Evolutionary conservation across 30 jellyfish, hydroid and myxozoan species (phyloP).

Genomic region (Chrysaora quinquecirrha): DNA sequence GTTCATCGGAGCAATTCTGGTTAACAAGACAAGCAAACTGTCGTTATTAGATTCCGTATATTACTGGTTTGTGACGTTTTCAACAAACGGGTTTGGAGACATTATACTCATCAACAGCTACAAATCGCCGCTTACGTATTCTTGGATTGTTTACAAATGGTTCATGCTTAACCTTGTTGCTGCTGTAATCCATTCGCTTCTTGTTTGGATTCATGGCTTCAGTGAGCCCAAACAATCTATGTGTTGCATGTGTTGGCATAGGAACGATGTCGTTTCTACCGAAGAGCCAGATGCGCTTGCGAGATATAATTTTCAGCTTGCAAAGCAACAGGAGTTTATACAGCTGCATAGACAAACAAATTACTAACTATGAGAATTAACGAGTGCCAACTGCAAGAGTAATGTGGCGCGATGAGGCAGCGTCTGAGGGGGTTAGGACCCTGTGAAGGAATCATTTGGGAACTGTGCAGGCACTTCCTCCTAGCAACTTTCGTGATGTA

Average conservation of each 20-base stretch:
- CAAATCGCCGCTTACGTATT: neutral
- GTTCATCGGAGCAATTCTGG: constrained; percentile 45
- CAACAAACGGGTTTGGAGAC: constrained; percentile 79
- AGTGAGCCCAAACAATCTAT: constrained; percentile 56
- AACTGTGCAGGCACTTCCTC: too few relatives aligned
- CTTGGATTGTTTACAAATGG: constrained; percentile 65
- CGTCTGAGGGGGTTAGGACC: too few relatives aligned
- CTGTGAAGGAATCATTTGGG: too few relatives aligned
- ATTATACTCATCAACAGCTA: constrained; percentile 9
- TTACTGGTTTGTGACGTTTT: constrained; percentile 66
- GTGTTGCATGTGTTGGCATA: constrained; percentile 74
- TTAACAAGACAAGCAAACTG: constrained; percentile 33
- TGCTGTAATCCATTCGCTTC: constrained; percentile 49
- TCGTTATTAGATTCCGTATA: constrained; percentile 62
- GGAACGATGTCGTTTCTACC: neutral
- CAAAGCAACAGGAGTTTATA: constrained; percentile 38
- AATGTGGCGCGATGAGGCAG: too few relatives aligned
- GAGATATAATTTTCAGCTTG: constrained; percentile 55
- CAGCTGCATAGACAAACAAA: constrained; percentile 38
- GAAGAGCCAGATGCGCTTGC: constrained; percentile 67
- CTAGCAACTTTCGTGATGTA: too few relatives aligned
- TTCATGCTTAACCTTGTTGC: constrained; percentile 60
- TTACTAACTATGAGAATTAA: too few relatives aligned
- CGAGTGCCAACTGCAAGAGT: too few relatives aligned
- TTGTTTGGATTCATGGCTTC: constrained; percentile 68